These are phyloP conservation scores for Taphrorychus bicolor DNA, from an alignment of 2,888 invertebrate genomes.

Conservation along the genomic window DNA sequence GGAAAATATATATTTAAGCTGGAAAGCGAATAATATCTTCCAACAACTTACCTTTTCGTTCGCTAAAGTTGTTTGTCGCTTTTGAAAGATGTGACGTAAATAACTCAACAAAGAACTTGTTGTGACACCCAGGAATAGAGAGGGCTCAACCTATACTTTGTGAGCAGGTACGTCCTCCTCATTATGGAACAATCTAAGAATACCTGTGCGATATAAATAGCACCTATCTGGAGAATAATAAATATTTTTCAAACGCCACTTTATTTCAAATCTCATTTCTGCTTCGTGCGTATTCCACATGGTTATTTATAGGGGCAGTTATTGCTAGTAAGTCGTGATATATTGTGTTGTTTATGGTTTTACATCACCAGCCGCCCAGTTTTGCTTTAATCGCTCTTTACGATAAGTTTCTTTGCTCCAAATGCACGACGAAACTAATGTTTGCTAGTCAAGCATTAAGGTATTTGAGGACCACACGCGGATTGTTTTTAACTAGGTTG, in stretches of 20 bases:
- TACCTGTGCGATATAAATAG: background rate
- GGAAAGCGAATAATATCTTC: background rate
- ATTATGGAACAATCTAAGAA: background rate
- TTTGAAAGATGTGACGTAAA: background rate
- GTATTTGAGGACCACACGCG: no score
- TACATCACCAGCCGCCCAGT: background rate
- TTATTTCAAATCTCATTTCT: background rate
- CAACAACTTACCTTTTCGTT: background rate
- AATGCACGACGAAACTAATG: no score
- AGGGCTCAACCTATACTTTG: no score
- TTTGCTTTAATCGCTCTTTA: background rate
- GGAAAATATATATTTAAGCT: background rate
- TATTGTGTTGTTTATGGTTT: background rate
- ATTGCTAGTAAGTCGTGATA: constrained; percentile 6
- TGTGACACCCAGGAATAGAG: no score
- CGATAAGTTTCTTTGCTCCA: background rate
- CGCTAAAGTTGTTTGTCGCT: background rate
- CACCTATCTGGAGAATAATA: background rate
- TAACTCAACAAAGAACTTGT: background rate
- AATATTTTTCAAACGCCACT: background rate
- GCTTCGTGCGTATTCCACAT: background rate
- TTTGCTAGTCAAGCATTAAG: no score
- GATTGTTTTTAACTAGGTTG: no score
- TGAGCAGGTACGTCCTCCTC: no score
- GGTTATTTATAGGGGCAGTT: constrained; percentile 4